phyloP scores from a whole-genome alignment of 2,888 invertebrate species.

The Pyrrhosoma nymphula region DNA sequence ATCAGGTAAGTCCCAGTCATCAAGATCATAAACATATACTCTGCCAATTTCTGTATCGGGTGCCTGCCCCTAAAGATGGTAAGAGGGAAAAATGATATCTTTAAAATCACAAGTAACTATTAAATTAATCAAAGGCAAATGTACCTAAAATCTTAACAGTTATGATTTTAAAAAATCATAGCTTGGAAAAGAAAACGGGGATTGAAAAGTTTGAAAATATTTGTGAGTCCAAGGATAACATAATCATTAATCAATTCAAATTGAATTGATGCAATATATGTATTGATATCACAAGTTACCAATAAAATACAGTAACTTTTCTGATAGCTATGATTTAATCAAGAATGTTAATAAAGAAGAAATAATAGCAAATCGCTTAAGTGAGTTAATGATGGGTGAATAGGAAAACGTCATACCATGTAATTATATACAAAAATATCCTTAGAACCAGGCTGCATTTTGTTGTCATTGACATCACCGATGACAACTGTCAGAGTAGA shows the following conservation, averaged over 20 bases:
- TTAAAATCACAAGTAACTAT: background rate
- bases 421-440: constrained; percentile 98
- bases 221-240: background rate
- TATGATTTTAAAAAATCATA: background rate
- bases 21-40: constrained; percentile 97
- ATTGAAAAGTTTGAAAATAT: background rate
- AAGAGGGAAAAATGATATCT: background rate
- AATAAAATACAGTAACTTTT: too few species aligned
- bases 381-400: background rate
- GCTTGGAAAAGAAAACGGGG: too few species aligned
- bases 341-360: background rate
- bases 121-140: background rate
- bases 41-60: constrained; percentile 95
- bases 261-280: too few species aligned
- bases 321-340: too few species aligned
- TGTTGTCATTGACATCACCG: constrained; percentile 98
- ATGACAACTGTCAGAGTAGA: constrained; percentile 97
- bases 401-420: constrained; percentile 77
- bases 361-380: too few species aligned
- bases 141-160: too few species aligned
- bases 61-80: constrained; percentile 85
- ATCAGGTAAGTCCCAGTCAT: constrained; percentile 99
- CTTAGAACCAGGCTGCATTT: constrained; percentile 98
- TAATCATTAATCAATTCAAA: too few species aligned
- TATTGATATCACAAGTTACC: too few species aligned